These are phyloP conservation scores for Nemapogon koenigi DNA, from an alignment of 2,888 invertebrate species.

Conservation along the genomic window DNA sequence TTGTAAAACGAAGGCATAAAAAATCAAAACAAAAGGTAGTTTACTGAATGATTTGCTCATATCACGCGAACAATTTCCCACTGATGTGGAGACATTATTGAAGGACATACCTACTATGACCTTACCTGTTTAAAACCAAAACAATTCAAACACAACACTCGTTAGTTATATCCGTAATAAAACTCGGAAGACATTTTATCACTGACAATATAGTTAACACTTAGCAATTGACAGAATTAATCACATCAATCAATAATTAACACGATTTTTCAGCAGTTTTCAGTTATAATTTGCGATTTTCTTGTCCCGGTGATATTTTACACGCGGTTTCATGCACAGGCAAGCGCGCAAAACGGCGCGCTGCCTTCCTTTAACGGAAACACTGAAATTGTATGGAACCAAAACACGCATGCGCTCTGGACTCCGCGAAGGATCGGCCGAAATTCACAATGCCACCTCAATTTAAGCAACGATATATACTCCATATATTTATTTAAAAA, in stretches of 20 bases:
- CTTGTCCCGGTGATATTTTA: constrained; percentile 1
- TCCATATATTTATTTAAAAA: too few relatives aligned
- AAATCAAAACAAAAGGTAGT: constrained; percentile 24
- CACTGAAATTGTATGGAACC: constrained; percentile 31
- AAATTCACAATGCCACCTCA: too few relatives aligned
- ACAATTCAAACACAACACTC: neutral
- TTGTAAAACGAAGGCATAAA: too few relatives aligned
- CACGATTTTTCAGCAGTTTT: constrained; percentile 2
- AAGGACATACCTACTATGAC: constrained; percentile 7
- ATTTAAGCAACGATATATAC: too few relatives aligned
- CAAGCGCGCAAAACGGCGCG: constrained; percentile 65
- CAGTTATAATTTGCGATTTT: constrained; percentile 2
- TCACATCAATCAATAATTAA: neutral
- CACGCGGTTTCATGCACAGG: constrained; percentile 41
- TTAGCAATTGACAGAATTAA: neutral
- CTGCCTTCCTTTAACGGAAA: constrained; percentile 54
- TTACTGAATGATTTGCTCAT: constrained; percentile 31
- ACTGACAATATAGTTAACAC: neutral
- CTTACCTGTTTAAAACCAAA: constrained; percentile 3
- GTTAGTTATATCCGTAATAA: neutral
- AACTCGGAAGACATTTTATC: neutral
- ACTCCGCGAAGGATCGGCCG: constrained; percentile 54
- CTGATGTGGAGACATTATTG: constrained; percentile 10
- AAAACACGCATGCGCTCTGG: constrained; percentile 49
- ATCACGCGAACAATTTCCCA: constrained; percentile 40